phyloP scores from a whole-genome alignment of 2,797 vertebrate species.

The Fistularia tabacaria region DNA sequence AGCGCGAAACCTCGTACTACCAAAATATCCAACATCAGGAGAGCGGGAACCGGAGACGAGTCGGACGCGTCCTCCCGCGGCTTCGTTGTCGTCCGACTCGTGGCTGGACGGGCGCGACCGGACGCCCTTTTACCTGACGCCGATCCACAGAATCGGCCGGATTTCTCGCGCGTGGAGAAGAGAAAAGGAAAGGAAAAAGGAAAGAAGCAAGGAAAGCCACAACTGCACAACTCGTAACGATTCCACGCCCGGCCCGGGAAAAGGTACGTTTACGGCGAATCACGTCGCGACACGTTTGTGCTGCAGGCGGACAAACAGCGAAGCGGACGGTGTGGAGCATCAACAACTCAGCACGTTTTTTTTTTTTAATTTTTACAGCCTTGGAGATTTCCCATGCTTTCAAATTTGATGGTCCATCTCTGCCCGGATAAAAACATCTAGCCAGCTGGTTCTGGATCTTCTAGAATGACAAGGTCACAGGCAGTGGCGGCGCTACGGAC shows the following conservation, averaged over 20 bases:
- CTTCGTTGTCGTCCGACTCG: too few relatives aligned
- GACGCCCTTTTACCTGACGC: too few relatives aligned
- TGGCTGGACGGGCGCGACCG: too few relatives aligned
- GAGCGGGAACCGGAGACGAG: too few relatives aligned
- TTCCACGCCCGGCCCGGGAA: conserved; percentile 30
- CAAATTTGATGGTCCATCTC: conserved; percentile 12
- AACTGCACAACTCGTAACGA: conserved; percentile 59
- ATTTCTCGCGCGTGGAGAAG: too few relatives aligned
- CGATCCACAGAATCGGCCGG: too few relatives aligned
- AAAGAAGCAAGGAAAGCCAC: conserved; percentile 51
- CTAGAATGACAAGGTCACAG: conserved; percentile 6
- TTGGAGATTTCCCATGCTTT: conserved; percentile 16
- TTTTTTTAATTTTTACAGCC: too few relatives aligned
- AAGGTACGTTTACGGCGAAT: conserved; percentile 55
- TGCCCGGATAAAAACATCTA: too few relatives aligned
- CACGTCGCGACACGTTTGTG: conserved; percentile 43
- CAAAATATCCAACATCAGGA: too few relatives aligned
- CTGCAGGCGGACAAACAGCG: conserved; percentile 59
- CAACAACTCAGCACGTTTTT: conserved; percentile 34
- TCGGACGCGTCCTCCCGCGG: too few relatives aligned
- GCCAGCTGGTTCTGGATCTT: conserved; percentile 44
- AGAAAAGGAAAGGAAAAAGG: conserved; percentile 10
- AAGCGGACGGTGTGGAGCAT: conserved; percentile 47
- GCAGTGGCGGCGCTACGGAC: conserved; percentile 57
- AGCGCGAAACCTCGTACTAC: not conserved